Evolutionary conservation across 2,113 vertebrate species (phyloP), one percentile per base, ranked within the genome.

Genomic region (Rhabdornis inornatus): DNA sequence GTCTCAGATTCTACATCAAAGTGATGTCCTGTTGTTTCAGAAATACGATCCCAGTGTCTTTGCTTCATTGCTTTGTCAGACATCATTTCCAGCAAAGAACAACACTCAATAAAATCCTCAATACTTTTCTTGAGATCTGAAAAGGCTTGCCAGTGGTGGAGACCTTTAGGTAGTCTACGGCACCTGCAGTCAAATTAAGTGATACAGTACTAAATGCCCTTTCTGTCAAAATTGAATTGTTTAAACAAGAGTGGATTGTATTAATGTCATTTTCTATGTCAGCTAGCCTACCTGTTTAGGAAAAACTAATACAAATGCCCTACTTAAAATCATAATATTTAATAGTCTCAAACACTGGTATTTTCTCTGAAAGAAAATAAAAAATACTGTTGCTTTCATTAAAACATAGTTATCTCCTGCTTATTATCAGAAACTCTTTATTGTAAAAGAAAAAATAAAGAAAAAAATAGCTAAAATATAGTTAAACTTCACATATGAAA

Each of bases 81-180:
- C 98, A 98, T 98, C 97, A 98, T 97, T 96, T 98, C 98, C 42
- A 98, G 79, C 7, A 98, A 89, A 44, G 97, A 97, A 87, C 98
- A 98, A 7, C 90, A 97, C 68, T 98, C 98, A 69, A 96, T 98
- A 78, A 98, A 98, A 80, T 98, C 97, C 87, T 98, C 98, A n/a
- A 98, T 98, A 92, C 88, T 97, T 92, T 98, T 98, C 89, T 98
- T 98, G 68, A 98, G 97, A 95, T 98, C 98, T 76, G 97, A 92
- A 96, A 92, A 98, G 0, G 98, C 98, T 71, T 98, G 97, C 98
- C 98, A 98, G 12, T 98, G 96, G 91, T 98, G 98, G 57, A 98
- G 96, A 27, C 97, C 98, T 94, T 98, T 98, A 39, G 98, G 98
- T 40, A 98, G 95, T 64, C 97, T 98, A 61, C 96, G 96, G 47